Conservation (phyloP, 2,888 invertebrate genomes). For the Gymnocheta viridis region DNA sequence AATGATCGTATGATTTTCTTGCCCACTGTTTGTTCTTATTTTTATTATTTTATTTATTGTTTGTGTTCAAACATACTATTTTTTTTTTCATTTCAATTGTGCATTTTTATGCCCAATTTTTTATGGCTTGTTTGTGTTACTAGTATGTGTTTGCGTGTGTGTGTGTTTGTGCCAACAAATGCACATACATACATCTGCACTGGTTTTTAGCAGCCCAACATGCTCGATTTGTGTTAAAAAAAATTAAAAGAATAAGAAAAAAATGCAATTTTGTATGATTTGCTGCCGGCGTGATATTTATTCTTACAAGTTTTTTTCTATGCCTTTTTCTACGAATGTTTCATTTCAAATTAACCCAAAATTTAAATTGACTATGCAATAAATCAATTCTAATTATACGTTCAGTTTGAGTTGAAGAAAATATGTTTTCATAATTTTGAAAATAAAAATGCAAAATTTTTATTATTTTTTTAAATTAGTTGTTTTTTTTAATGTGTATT, state of each 20-base stretch:
- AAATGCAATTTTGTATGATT: constrained; percentile 6
- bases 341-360: constrained; percentile 72
- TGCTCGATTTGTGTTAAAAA: constrained; percentile 16
- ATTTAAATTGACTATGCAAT: constrained; percentile 71
- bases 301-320: constrained; percentile 7
- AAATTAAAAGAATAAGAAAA: not conserved
- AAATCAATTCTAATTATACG: constrained; percentile 75
- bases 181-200: not conserved
- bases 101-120: constrained; percentile 25
- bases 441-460: constrained; percentile 3
- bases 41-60: not conserved
- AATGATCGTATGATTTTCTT: not conserved
- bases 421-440: constrained; percentile 5
- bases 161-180: not conserved
- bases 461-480: not conserved
- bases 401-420: constrained; percentile 45
- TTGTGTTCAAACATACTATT: not conserved
- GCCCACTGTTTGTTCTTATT: not conserved
- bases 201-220: constrained; percentile 8
- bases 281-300: not conserved
- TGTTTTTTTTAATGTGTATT: not conserved
- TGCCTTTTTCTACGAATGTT: constrained; percentile 21
- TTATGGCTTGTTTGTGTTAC: not conserved
- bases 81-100: not conserved
- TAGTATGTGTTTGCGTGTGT: not conserved